Percentiles rank a stretch among this genome's conserved stretches.
Evolutionary conservation across 2,888 invertebrate species (phyloP).

Genomic region (Apeira syringaria): DNA sequence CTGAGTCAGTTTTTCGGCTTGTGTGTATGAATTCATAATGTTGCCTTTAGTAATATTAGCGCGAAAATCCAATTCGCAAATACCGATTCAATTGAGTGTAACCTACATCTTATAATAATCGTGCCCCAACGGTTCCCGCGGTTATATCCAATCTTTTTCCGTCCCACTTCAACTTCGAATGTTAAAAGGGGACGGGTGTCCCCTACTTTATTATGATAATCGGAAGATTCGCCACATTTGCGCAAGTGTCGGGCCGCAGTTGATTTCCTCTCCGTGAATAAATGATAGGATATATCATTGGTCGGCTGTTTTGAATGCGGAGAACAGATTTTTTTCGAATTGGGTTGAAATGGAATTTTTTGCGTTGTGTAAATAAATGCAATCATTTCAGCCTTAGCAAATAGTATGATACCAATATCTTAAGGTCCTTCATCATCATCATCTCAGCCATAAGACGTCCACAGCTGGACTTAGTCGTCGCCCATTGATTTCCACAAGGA

Average conservation of each 20-base stretch:
- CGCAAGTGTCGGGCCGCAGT: conserved; percentile 43
- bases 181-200: conserved; percentile 38
- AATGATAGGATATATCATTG: conserved; percentile 53
- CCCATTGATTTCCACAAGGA: too few species aligned
- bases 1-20: too few species aligned
- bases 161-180: conserved; percentile 1
- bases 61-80: conserved; percentile 16
- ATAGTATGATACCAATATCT: too few species aligned
- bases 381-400: too few species aligned
- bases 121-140: conserved; percentile 20
- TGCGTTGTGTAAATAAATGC: too few species aligned
- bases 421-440: too few species aligned
- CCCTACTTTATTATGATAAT: conserved; percentile 75
- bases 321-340: conserved; percentile 21
- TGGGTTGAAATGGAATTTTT: conserved; percentile 1
- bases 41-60: neutral
- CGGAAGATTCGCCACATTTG: conserved; percentile 67
- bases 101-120: conserved; percentile 30
- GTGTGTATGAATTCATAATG: too few species aligned
- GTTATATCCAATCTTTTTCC: conserved; percentile 12
- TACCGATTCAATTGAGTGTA: conserved; percentile 15
- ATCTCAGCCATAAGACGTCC: too few species aligned
- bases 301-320: conserved; percentile 39
- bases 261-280: conserved; percentile 61
- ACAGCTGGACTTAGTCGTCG: too few species aligned